Evolutionary conservation across 2,888 invertebrate genomes (phyloP), one percentile per base, ranked within the genome.

Genomic region (Drosophila robusta): DNA sequence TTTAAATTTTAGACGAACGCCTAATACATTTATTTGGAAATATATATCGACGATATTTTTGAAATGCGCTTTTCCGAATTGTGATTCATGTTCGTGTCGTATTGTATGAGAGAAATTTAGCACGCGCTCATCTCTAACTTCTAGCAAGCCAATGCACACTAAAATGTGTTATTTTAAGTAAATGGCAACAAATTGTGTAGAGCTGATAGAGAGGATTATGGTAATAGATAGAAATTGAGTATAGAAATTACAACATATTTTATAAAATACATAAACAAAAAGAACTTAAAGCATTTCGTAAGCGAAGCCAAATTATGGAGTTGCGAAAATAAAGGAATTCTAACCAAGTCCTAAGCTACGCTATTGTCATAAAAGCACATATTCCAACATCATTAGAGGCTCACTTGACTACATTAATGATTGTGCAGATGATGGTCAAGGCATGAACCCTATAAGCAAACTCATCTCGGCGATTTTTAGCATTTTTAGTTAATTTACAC

Each of bases 401-500:
- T 58, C 39, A 47, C 49, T 36, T 51, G 49, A 66, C 55, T 39
- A 62, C 80, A 75, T 67, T 79, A 72, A 85, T 87, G 85, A 80
- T 77, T 50, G 52, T 57, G 60, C 55, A 70, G 57, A 74, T 80
- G 81, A 79, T 71, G 68, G 58, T 62, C 75, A 81, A 74, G 58
- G 34, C 85, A 69, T 86, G 80, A 75, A 67, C 87, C 89, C 89
- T 83, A 87, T 75, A 80, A 89, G 83, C 83, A 75, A 87, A 83
- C 83, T 87, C 89, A 89, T 80, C 70, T 45, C 81, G 75, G 74
- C 89, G 83, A 90, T 90, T 90, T 90, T 87, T 74, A 90, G 78
- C 86, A 90, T 90, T 91, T 91, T 91, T 90, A 90, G 90, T 91
- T 90, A 90, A 90, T 91, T 91, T 90, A 89, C 86, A 83, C 83